Base-by-base conservation (phyloP, 1,140 invertebrate genomes). In the Drosophila asahinai region DNA sequence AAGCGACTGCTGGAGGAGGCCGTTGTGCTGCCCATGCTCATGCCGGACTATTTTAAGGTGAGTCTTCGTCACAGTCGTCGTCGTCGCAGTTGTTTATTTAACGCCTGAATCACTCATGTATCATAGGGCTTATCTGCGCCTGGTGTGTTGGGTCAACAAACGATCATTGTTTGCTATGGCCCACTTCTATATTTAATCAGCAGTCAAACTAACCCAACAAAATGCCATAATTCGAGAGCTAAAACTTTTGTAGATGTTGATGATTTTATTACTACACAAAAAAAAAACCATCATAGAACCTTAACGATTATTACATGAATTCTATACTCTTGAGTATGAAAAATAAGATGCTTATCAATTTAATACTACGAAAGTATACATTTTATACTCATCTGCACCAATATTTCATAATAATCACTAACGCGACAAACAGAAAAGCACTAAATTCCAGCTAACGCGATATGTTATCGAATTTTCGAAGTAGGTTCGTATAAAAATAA, bases 1-100 rank as follows among this genome's bases (percentile, higher is more conserved):
- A 99, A 99, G 93, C 94, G 97, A 74, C 93, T 99, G 36, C 93
- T 99, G 19, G 98, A 99, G 93, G 99, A 99, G 94, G 99, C 99
- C 58, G 98, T 99, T 19, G 98, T 99, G 17, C 94, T 99, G 81
- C 99, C 99, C 9, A 97, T 99, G 95, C 96, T 97, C 95, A 99
- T 99, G 96, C 99, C 99, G 6, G 98, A 99, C 91, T 99, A 98
- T 93, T 99, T 99, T 93, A 99, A 98, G 94, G 97, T 96, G 93
- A 55, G 86, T 89, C 75, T 72, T 33, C 47, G 42, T 54, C 52
- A 38, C 22, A 22, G 22, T 0, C 15, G 17, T 54, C 51, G 81
- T 90, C 66, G 74, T 43, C 43, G 38, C 6, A 25, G 8, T 17
- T 33, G 25, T 49, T 51, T 38, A 38, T 48, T 58, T 25, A 30